phyloP scores from a whole-genome alignment of 2,888 invertebrate genomes.

The Clistopyga incitator region DNA sequence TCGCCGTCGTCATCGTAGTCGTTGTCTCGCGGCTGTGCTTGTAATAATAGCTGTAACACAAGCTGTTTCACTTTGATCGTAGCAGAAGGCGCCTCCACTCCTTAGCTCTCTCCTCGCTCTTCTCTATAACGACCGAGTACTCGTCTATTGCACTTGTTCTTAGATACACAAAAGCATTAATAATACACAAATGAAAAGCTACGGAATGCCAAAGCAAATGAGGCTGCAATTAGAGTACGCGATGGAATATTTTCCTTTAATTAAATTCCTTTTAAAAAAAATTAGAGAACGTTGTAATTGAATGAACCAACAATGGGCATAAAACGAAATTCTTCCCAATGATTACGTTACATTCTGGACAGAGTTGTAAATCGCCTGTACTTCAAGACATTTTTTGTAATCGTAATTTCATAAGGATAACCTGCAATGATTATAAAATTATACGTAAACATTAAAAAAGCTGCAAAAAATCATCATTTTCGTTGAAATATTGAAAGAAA shows the following conservation, averaged over 20 bases:
- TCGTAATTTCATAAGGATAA: too few species aligned
- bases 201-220: not conserved
- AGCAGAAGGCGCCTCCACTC: conserved; percentile 1
- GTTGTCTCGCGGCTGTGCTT: not conserved
- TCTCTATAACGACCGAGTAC: not conserved
- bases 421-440: too few species aligned
- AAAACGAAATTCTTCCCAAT: not conserved
- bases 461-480: too few species aligned
- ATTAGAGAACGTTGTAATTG: conserved; percentile 8
- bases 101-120: not conserved
- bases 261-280: too few species aligned
- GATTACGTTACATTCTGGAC: too few species aligned
- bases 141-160: not conserved
- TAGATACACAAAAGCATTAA: conserved; percentile 1
- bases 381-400: too few species aligned
- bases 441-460: too few species aligned
- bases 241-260: not conserved
- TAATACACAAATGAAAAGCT: conserved; percentile 3
- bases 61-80: conserved; percentile 14
- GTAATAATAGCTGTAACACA: conserved; percentile 3
- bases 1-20: conserved; percentile 33
- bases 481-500: too few species aligned
- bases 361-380: too few species aligned
- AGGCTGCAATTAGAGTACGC: not conserved
- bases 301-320: conserved; percentile 22